A percentile compares a stretch with the other conserved stretches of the same genome.
Conservation (phyloP, 2,888 invertebrate genomes). For the Melanargia galathea region DNA sequence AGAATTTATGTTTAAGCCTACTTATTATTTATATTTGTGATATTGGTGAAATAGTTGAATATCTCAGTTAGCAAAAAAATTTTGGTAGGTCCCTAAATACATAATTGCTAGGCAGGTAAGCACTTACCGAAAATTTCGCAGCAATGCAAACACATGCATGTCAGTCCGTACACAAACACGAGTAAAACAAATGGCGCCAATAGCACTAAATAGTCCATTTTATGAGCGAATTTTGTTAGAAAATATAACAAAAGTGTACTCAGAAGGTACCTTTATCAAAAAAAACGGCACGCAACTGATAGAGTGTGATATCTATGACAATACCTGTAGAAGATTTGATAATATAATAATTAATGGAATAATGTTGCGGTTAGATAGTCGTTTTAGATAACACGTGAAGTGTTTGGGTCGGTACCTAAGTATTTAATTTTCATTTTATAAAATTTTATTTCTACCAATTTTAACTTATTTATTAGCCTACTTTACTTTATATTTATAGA, state of each 20-base stretch:
- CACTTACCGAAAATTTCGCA: slow-evolving; percentile 59
- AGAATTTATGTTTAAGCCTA: too few relatives aligned
- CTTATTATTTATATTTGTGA: too few relatives aligned
- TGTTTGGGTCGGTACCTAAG: neutral
- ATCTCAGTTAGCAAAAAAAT: too few relatives aligned
- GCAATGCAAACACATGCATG: slow-evolving; percentile 61
- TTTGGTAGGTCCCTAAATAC: neutral
- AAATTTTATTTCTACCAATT: too few relatives aligned
- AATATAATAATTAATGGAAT: slow-evolving; percentile 36
- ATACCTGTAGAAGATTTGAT: slow-evolving; percentile 34
- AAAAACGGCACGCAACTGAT: slow-evolving; percentile 33
- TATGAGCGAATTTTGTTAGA: slow-evolving; percentile 18
- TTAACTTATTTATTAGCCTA: too few relatives aligned
- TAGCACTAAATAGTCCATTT: slow-evolving; percentile 46
- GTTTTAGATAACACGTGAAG: slow-evolving; percentile 5
- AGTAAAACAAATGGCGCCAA: slow-evolving; percentile 48
- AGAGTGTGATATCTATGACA: slow-evolving; percentile 32
- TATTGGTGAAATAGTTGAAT: too few relatives aligned
- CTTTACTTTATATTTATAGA: too few relatives aligned
- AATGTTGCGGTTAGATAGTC: slow-evolving; percentile 24
- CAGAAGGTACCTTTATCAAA: slow-evolving; percentile 33
- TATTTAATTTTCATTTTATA: neutral
- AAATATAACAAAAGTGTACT: slow-evolving; percentile 12
- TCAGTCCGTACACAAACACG: slow-evolving; percentile 50
- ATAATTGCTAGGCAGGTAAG: neutral